These are phyloP conservation scores for Anthophora plumipes DNA, from an alignment of 2,888 invertebrate genomes.

Conservation along the genomic window DNA sequence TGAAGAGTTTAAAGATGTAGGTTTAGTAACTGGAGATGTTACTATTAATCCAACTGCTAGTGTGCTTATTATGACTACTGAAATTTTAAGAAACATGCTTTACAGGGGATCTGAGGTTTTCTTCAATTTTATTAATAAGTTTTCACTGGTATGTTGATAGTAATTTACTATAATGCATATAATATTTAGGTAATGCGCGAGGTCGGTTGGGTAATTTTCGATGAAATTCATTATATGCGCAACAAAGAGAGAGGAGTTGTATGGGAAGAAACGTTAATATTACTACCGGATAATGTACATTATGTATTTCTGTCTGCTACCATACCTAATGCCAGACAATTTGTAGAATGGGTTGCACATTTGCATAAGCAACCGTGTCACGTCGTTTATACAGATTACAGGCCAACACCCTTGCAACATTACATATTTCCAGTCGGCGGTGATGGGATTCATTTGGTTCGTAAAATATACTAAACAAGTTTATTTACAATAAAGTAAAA, in stretches of 20 bases:
- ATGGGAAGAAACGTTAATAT: constrained; percentile 99
- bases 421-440: constrained; percentile 99
- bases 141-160: background rate
- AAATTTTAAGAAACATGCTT: constrained; percentile 99
- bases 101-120: constrained; percentile 96
- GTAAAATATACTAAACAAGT: constrained; percentile 34
- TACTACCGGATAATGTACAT: constrained; percentile 98
- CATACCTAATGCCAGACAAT: constrained; percentile 99
- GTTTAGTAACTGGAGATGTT: constrained; percentile 99
- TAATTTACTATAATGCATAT: constrained; percentile 24
- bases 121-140: background rate
- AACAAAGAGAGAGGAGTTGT: constrained; percentile 99
- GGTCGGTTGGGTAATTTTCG: constrained; percentile 99
- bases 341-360: constrained; percentile 97
- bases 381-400: constrained; percentile 99
- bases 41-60: constrained; percentile 99
- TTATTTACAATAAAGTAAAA: background rate
- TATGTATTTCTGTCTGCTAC: constrained; percentile 99
- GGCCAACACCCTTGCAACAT: constrained; percentile 99
- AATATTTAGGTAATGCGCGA: constrained; percentile 92
- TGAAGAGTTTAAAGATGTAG: constrained; percentile 99
- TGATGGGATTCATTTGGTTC: constrained; percentile 96
- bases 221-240: constrained; percentile 99
- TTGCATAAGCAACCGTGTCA: constrained; percentile 98
- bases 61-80: constrained; percentile 99